Base-by-base conservation (phyloP, 2,113 vertebrate genomes). In the Leptobrachium ailaonicum region DNA sequence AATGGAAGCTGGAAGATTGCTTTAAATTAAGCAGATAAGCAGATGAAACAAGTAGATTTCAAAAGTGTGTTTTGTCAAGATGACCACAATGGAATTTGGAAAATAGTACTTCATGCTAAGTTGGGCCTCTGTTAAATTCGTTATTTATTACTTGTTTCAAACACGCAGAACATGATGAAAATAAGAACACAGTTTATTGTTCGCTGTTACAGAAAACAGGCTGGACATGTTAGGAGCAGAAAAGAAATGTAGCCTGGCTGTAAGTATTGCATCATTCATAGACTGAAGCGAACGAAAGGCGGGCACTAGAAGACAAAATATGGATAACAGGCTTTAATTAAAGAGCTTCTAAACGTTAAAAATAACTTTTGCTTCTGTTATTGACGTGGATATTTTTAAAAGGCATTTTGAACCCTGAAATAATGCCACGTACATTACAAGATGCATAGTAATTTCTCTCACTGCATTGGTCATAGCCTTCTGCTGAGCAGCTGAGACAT, bases 21-120 rank as follows among this genome's bases (percentile, higher is more conserved):
- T 67, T 67, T 72, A 72, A 75, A 66, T 72, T 66, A 53, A 20
- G 42, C 5, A 63, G 69, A 79, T 66, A 41, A 32, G n/a, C 53
- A 72, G 70, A 63, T 78, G 63, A 78, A 78, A 14, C 53, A 75
- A 64, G 40, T 40, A 70, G 53, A 76, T 72, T 72, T 79, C 45
- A 54, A 71, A 71, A 62, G 67, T 78, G 76, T 45, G 56, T 78
- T 69, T 71, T 71, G 76, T 79, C 76, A 66, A 42, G 77, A 79
- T 79, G 77, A 79, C 77, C 69, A 79, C 60, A 43, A 41, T 53
- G 13, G 58, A 79, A 72, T 64, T 79, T 79, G 77, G 77, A 79
- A 79, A 79, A 20, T 43, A 42, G 62, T 53, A 12, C 66, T 66
- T 72, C 14, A 79, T 72, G 54, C 72, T 71, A 79, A 66, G 32